A percentile compares a stretch with the other conserved stretches of the same genome.
Evolutionary conservation across 2,888 invertebrate species (phyloP).

Genomic region (Aphodius granarius): DNA sequence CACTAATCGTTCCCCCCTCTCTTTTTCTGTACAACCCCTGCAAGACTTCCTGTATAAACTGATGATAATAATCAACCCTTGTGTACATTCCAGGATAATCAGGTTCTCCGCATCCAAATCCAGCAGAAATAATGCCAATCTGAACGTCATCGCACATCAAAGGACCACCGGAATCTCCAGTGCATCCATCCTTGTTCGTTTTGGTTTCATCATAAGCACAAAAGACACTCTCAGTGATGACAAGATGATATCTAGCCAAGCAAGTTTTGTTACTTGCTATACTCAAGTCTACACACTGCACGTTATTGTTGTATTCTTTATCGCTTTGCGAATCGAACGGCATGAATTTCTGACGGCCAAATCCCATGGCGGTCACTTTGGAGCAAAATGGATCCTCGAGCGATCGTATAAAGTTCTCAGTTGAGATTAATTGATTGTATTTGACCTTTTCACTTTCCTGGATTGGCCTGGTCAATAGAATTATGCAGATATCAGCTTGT

Average conservation of each 20-base stretch:
- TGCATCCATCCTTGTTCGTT: neutral
- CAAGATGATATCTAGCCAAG: neutral
- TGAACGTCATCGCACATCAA: neutral
- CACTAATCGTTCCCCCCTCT: neutral
- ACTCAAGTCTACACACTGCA: neutral
- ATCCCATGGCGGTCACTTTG: neutral
- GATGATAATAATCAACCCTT: neutral
- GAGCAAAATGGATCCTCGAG: neutral
- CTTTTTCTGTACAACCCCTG: neutral
- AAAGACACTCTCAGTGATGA: neutral
- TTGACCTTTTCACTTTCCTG: neutral
- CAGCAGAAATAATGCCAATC: neutral
- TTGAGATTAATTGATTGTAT: neutral
- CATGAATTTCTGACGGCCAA: neutral
- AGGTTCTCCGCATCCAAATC: neutral
- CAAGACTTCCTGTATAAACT: neutral
- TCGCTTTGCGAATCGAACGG: neutral
- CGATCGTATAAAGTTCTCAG: neutral
- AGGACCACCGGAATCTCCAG: neutral
- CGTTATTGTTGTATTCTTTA: neutral
- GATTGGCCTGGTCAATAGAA: neutral
- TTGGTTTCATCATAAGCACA: neutral
- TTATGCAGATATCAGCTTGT: neutral
- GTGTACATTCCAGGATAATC: neutral
- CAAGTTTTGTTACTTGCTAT: neutral